Evolutionary conservation across 1,140 invertebrate genomes (phyloP), one percentile per base, ranked within the genome.

Genomic region (Hyphantria cunea): DNA sequence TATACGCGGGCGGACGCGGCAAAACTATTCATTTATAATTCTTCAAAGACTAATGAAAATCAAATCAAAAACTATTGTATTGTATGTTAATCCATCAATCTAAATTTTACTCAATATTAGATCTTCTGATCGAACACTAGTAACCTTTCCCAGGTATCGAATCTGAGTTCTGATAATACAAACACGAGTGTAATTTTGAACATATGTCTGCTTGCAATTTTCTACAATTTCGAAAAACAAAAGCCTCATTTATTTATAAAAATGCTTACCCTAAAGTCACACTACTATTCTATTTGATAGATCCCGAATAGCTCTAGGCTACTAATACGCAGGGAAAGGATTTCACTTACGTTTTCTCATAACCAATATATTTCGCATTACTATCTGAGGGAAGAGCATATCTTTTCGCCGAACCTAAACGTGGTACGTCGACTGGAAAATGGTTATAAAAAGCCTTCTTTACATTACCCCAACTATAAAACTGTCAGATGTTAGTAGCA

Each of bases 401-500:
- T 39, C 6, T 58, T 49, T 15, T 14, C 45, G 17, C 33, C 17
- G 45, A 49, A 58, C 55, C 25, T 58, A 49, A 49, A 3, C 55
- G 45, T 10, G 55, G n/a, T 39, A 49, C 37, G 44, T 58, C 14
- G 17, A 58, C 55, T 48, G 55, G 55, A 58, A 58, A 58, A 58
- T 58, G 45, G 33, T 49, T 49, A 58, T 49, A 58, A 58, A 58
- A 58, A 58, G 55, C 11, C 45, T 49, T 44, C 48, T 58, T 58
- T 58, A 45, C 33, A 49, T 37, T 33, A 31, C 31, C 45, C 32
- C 10, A 49, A 48, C 55, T 39, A 58, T 44, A 33, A 58, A 58
- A 58, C 55, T 58, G 48, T 41, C 55, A 14, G 14, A 49, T 58
- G 45, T 58, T 48, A 58, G 55, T 58, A 8, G 33, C 44, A 48